Percentiles rank a stretch among this genome's conserved stretches.
These are phyloP conservation scores for Micromys minutus DNA, from an alignment of 2,113 vertebrate species.

Conservation along the genomic window DNA sequence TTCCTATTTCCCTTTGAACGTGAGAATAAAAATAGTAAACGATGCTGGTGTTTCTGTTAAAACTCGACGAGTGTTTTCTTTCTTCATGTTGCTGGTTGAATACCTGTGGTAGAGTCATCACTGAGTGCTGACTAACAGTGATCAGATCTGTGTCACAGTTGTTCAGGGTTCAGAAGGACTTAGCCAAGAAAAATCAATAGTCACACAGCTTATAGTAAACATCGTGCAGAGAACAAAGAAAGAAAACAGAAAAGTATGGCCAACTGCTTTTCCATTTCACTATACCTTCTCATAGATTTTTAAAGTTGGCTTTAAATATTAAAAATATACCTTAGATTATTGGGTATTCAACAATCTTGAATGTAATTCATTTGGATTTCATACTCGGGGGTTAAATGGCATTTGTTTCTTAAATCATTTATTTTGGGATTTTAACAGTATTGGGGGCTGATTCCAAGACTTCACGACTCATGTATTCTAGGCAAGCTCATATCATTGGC, in stretches of 20 bases:
- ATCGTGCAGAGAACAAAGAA: neutral
- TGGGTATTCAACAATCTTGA: neutral
- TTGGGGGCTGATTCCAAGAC: neutral
- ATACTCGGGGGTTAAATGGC: neutral
- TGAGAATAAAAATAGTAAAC: conserved; percentile 18
- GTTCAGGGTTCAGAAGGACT: neutral
- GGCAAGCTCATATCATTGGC: neutral
- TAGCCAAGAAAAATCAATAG: neutral
- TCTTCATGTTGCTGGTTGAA: neutral
- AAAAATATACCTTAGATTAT: conserved; percentile 14
- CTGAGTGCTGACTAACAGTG: neutral
- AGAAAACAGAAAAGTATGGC: neutral
- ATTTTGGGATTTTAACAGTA: neutral
- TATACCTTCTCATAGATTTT: neutral
- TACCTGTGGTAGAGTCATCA: neutral
- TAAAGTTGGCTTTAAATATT: conserved; percentile 31
- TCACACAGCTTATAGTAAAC: neutral
- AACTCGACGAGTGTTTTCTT: conserved; percentile 51
- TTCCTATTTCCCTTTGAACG: neutral
- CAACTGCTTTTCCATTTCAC: neutral
- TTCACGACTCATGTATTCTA: neutral
- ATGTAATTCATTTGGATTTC: conserved; percentile 15
- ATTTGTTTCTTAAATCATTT: neutral
- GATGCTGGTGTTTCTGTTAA: conserved; percentile 36
- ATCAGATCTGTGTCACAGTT: neutral